Base-by-base conservation (phyloP, 2,113 vertebrate genomes). In the Procavia capensis region DNA sequence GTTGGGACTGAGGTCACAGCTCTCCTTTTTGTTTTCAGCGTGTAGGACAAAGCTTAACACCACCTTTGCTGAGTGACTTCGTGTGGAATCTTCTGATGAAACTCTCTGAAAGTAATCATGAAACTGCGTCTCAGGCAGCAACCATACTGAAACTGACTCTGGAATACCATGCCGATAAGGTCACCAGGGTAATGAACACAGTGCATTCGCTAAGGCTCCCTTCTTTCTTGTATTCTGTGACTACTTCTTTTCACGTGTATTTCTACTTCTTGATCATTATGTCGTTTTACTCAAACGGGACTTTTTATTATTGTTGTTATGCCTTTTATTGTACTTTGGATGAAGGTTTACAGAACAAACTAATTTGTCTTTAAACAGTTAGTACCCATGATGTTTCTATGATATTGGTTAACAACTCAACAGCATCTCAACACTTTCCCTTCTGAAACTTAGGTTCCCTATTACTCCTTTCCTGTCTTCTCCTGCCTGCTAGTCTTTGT, bases 41-140 rank as follows among this genome's bases (percentile, higher is more conserved):
- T 6, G 9, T 98, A n/a, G 97, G 97, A 41, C 43, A 96, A 2
- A 47, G 5, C 17, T 57, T 97, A 59, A 4, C n/a, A 20, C 95
- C 97, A 1, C 6, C 57, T 34, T 39, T 95, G 75, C 79, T 98
- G 80, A 97, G 85, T 16, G 96, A 98, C 31, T 98, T 97, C 6
- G 96, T 97, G 25, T 93, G 81, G 95, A 79, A 6, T 63, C 96
- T 98, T 59, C 85, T 98, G 75, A 91, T 47, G 63, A 96, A 76
- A 78, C 19, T 98, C 2, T 95, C 36, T 31, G 6, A 6, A 0
- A 0, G 47, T 27, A 16, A 93, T 22, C 0, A 2, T 0, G 1
- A 31, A 17, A 82, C 9, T 0, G 75, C 83, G 8, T 6, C 0
- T 1, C 45, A 95, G 31, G 97, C 96, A 0, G 86, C 97, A 14